A percentile compares a stretch with the other conserved stretches of the same genome.
These are phyloP conservation scores for Cercopithecus mona DNA, from an alignment of 2,113 vertebrate species.

Conservation along the genomic window DNA sequence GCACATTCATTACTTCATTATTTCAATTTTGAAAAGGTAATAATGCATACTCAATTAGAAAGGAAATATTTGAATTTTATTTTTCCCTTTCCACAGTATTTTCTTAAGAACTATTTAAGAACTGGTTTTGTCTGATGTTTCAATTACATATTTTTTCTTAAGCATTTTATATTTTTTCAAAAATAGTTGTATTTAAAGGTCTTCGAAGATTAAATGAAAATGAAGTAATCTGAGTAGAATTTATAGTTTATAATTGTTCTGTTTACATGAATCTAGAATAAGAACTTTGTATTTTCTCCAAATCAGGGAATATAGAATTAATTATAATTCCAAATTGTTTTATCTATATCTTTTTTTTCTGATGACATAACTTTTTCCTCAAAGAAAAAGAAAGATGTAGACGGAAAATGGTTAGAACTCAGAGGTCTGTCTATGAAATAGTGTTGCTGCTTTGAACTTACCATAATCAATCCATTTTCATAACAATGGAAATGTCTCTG, in stretches of 20 bases:
- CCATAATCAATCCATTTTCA: neutral
- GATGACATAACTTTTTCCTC: neutral
- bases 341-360: neutral
- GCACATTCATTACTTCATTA: neutral
- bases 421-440: neutral
- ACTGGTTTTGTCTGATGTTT: neutral
- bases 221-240: neutral
- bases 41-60: neutral
- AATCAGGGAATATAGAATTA: neutral
- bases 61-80: neutral
- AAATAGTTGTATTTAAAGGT: neutral
- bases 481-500: neutral
- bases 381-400: neutral
- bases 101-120: conserved; percentile 6
- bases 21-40: neutral
- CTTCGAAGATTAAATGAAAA: conserved; percentile 7
- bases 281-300: neutral
- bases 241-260: conserved; percentile 11
- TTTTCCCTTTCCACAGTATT: neutral
- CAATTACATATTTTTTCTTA: conserved; percentile 19
- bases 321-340: neutral
- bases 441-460: neutral
- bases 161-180: neutral
- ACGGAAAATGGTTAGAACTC: neutral
- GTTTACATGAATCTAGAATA: neutral